Evolutionary conservation across 1,140 invertebrate genomes (phyloP).

Genomic region (Venturia canescens): DNA sequence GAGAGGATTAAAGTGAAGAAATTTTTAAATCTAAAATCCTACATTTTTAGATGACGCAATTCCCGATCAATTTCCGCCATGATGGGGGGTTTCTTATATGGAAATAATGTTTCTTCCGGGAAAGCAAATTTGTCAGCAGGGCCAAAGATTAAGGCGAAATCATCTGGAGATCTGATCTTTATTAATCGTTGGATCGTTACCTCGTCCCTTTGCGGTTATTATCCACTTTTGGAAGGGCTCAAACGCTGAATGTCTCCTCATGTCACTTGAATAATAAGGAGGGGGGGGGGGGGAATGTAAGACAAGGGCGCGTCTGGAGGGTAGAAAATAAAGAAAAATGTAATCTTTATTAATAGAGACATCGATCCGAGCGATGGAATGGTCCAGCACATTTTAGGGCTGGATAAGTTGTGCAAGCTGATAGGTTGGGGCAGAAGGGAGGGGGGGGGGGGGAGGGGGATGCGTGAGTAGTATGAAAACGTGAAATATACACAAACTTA

Average conservation of each 20-base stretch:
- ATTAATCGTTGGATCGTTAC: slow-evolving; percentile 1
- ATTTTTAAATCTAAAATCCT: no score
- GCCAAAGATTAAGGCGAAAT: background rate
- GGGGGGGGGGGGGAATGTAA: slow-evolving; percentile 4
- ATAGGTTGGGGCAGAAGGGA: slow-evolving; percentile 35
- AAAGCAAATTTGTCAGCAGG: slow-evolving; percentile 3
- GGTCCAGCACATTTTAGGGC: slow-evolving; percentile 14
- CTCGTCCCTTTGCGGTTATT: background rate
- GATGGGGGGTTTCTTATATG: background rate
- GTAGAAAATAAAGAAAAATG: slow-evolving; percentile 20
- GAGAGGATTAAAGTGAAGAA: no score
- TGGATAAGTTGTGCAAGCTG: slow-evolving; percentile 50
- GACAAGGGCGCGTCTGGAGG: background rate
- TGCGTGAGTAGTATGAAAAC: no score
- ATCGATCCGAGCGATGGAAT: slow-evolving; percentile 50
- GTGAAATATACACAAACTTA: no score
- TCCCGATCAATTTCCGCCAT: background rate
- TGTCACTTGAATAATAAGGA: slow-evolving; percentile 10
- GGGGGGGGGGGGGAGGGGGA: background rate
- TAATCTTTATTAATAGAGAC: slow-evolving; percentile 59
- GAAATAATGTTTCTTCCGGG: background rate
- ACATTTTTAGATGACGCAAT: no score
- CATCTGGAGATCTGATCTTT: background rate
- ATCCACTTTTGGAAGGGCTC: slow-evolving; percentile 6
- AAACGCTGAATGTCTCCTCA: background rate